Evolutionary conservation across 2,888 invertebrate species (phyloP), one percentile per base, ranked within the genome.

Genomic region (Leptopilina drosophilae): DNA sequence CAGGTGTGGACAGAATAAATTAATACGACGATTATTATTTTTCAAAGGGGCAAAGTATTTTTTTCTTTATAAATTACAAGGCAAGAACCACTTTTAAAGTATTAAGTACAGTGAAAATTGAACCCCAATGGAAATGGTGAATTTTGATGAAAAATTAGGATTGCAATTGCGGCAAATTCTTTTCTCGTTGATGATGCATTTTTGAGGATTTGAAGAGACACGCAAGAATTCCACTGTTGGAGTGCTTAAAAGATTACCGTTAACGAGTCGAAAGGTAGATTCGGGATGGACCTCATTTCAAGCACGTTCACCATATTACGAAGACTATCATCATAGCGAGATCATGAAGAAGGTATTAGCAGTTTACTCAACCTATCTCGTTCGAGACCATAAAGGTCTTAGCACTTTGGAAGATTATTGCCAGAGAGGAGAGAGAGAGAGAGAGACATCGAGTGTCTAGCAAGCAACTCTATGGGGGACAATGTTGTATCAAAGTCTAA

Each of bases 211-310:
- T 20, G 8, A 26, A 69, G 20, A 53, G 7, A 11, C 46, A 46
- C 46, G 7, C 46, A 5, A 69, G 53, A 42, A 14, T 42, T n/a
- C n/a, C 8, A 20, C 42, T 80, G 78, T 77, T 77, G 78, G 84
- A 82, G 81, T 80, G 80, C 82, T 84, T 80, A 80, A 82, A 84
- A 85, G 86, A 88, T 88, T 87, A 87, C 82, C 80, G 81, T 82
- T 86, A 88, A 88, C 87, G 87, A 87, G 87, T 64, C 9, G 64
- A 83, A 81, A 85, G 82, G 82, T 83, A 85, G 82, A 85, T 65
- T 80, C 65, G n/a, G 67, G 53, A 80, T 76, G 82, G 83, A 85
- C 84, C 81, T 82, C 78, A 77, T 78, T 78, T 79, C 49, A 76
- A 82, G 82, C 82, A 81, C 82, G 82, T 83, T 81, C 80, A 77